A percentile compares a stretch with the other conserved stretches of the same genome.
Conservation (phyloP, 2,888 invertebrate species). For the Xanthia togata region DNA sequence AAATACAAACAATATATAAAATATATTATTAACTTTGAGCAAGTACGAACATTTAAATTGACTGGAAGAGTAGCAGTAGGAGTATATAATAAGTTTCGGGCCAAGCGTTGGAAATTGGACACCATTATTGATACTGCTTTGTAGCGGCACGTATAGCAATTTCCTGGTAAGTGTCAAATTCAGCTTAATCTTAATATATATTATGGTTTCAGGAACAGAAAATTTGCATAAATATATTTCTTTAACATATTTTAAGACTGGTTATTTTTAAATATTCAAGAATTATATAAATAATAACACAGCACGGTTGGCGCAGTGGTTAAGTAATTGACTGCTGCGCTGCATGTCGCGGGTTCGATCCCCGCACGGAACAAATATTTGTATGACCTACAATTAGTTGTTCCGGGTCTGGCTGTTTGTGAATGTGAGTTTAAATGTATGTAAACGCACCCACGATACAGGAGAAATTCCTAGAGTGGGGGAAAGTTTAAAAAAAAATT, state of each 20-base stretch:
- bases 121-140: slow-evolving; percentile 12
- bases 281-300: too few species aligned
- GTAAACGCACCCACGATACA: too few species aligned
- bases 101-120: slow-evolving; percentile 3
- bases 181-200: background rate
- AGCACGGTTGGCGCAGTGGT: too few species aligned
- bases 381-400: too few species aligned
- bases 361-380: too few species aligned
- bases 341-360: too few species aligned
- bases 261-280: background rate
- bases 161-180: slow-evolving; percentile 35
- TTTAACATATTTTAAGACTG: background rate
- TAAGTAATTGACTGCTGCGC: too few species aligned
- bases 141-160: slow-evolving; percentile 30
- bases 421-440: too few species aligned
- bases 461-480: too few species aligned
- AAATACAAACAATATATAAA: slow-evolving; percentile 55
- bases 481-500: too few species aligned
- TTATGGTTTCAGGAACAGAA: background rate
- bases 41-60: background rate
- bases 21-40: background rate
- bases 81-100: background rate
- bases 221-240: background rate
- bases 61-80: background rate
- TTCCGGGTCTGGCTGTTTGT: too few species aligned